Base-by-base conservation (phyloP, 2,797 vertebrate species). In the Antennarius maculatus region DNA sequence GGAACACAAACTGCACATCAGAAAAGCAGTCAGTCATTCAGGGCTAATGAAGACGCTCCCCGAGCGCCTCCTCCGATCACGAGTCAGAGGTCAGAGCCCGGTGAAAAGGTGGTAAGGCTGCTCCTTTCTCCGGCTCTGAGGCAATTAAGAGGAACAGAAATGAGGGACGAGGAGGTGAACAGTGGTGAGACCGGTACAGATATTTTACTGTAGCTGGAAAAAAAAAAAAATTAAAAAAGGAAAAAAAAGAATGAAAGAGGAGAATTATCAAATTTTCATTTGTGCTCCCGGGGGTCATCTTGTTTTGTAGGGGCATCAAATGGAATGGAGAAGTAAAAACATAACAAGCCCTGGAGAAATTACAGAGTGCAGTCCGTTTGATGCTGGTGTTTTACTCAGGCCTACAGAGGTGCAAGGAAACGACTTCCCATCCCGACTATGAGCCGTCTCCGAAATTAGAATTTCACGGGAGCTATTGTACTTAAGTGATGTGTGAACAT, bases 251-350 rank as follows among this genome's bases (percentile, higher is more conserved):
- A 29, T 16, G 31, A 34, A 37, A 48, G 67, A 52, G 85, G 18
- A 18, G 56, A 82, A 81, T 82, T 64, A 84, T 95, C 87, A 94
- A 93, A 96, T 95, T 96, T 96, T 95, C 93, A 96, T 96, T 94
- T 93, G 91, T 90, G 93, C 93, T 96, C 95, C 93, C 94, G 76
- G 88, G 93, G 95, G 95, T 96, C 93, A 86, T 95, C 94, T 95
- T 96, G 95, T 96, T 96, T 96, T 96, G 93, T 94, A 91, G 94
- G 92, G 93, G 95, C 95, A 97, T 98, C 95, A 98, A 97, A 98
- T 95, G 93, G 95, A 98, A 97, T 96, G 88, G 88, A 93, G 92
- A 95, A 96, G 94, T 94, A 93, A 93, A 96, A 51, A 48, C 47
- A 82, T 59, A 80, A 76, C 86, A 95, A 95, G 92, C 94, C 94